Conservation (phyloP, 2,113 vertebrate genomes). For the Verasper variegatus region DNA sequence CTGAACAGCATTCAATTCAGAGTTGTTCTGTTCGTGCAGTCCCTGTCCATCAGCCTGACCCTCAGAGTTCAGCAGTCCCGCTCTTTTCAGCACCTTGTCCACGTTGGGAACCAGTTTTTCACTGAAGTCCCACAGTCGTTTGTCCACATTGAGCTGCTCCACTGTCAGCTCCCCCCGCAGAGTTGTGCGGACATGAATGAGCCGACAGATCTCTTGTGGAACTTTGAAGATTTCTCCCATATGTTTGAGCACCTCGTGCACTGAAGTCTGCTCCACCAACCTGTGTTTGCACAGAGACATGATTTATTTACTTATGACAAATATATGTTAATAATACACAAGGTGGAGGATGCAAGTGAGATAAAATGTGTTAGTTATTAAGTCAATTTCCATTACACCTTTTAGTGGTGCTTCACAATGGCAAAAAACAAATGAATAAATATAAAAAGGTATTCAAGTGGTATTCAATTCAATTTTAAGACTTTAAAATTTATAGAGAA, state of each 20-base stretch:
- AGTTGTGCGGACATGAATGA: constrained; percentile 53
- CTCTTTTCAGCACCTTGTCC: constrained; percentile 41
- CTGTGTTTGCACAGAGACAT: constrained; percentile 33
- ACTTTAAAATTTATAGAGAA: no score
- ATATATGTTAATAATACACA: no score
- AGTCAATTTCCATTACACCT: no score
- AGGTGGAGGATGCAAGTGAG: no score
- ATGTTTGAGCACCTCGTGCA: constrained; percentile 59
- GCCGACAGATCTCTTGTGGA: constrained; percentile 40
- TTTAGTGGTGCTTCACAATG: no score
- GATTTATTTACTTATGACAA: neutral
- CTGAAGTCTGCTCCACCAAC: constrained; percentile 65
- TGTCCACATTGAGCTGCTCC: constrained; percentile 61
- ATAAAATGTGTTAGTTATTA: no score
- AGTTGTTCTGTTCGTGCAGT: no score
- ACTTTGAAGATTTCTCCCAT: constrained; percentile 25
- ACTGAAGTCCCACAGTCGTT: constrained; percentile 69
- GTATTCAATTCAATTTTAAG: no score
- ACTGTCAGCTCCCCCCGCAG: constrained; percentile 5
- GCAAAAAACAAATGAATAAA: no score
- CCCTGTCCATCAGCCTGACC: neutral
- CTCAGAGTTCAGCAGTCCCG: constrained; percentile 26
- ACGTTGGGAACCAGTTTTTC: constrained; percentile 59
- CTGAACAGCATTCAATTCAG: neutral
- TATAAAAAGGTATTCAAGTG: no score